A percentile compares a stretch with the other conserved stretches of the same genome.
phyloP scores from a whole-genome alignment of 2,113 vertebrate genomes.

The Dicaeum eximium region DNA sequence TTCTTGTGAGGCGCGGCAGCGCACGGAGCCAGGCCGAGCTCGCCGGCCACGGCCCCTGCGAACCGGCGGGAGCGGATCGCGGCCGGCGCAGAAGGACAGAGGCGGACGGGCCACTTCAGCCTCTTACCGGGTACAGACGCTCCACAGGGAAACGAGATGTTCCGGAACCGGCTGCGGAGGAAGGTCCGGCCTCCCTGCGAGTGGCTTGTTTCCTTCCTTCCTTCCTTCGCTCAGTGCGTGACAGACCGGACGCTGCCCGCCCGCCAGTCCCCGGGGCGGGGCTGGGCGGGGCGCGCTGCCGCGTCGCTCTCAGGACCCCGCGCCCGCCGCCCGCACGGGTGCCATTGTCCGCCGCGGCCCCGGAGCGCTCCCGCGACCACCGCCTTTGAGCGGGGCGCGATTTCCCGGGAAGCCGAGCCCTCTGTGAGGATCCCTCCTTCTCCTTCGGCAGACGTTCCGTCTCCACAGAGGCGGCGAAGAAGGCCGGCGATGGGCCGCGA shows the following conservation, averaged over 20 bases:
- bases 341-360: not conserved
- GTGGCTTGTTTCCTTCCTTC: no score
- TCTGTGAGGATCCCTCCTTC: not conserved
- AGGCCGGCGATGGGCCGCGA: not conserved
- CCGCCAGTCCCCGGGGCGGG: not conserved
- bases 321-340: fast-evolving
- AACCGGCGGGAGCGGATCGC: not conserved
- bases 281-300: not conserved
- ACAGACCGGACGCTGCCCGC: fast-evolving
- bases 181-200: not conserved
- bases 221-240: fast-evolving
- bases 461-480: not conserved
- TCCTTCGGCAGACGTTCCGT: not conserved
- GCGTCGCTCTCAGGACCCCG: fast-evolving
- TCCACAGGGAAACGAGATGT: fast-evolving
- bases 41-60: fast-evolving
- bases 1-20: not conserved
- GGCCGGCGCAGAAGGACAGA: not conserved
- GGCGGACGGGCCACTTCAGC: not conserved
- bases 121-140: not conserved
- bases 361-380: fast-evolving
- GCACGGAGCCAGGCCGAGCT: not conserved
- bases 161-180: not conserved
- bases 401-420: not conserved
- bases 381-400: no score